Base-by-base conservation (phyloP, 2,797 vertebrate genomes). In the Garrulus glandarius region DNA sequence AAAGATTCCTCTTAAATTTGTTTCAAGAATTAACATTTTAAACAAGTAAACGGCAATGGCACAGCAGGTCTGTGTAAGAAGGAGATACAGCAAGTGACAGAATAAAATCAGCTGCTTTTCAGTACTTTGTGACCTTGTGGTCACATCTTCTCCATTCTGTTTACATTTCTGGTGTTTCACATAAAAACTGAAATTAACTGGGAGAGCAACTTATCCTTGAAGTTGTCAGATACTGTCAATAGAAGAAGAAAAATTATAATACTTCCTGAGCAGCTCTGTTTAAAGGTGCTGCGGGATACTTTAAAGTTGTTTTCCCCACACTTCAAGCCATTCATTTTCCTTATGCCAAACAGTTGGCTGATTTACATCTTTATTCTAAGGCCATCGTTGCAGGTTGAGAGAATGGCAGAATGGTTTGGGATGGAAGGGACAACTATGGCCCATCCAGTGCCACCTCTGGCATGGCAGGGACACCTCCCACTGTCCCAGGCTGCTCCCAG, bases 361-460 rank as follows among this genome's bases (percentile, higher is more conserved):
- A 14, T 41, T 71, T 81, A n/a, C 2, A 1, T 44, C 24, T 67
- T 77, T 63, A 16, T n/a, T 39, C 7, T 46, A 57, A 49, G 17
- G 20, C 14, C 24, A 21, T 43, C 12, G 15, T 26, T 43, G 32
- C 1, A 71, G 32, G 26, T n/a, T 68, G 17, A 13, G 23, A 68
- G 49, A 41, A 41, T 60, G 19, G 13, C 16, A 32, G 32, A 46
- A 8, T 41, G 5, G 13, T 63, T 49, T 63, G 22, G 4, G 6
- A 39, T 47, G 39, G 59, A 26, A 67, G 10, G 8, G 22, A 44
- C 7, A 19, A 10, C 8, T 26, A 53, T 39, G 29, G 7, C 13
- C 15, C 24, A 39, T 0, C 24, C 36, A 10, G 6, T 10, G 0
- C 30, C n/a, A 11, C 1, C 15, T 16, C 23, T 14, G 26, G 17